Base-by-base conservation (phyloP, 2,797 vertebrate genomes). In the Hoplostethus mediterraneus region DNA sequence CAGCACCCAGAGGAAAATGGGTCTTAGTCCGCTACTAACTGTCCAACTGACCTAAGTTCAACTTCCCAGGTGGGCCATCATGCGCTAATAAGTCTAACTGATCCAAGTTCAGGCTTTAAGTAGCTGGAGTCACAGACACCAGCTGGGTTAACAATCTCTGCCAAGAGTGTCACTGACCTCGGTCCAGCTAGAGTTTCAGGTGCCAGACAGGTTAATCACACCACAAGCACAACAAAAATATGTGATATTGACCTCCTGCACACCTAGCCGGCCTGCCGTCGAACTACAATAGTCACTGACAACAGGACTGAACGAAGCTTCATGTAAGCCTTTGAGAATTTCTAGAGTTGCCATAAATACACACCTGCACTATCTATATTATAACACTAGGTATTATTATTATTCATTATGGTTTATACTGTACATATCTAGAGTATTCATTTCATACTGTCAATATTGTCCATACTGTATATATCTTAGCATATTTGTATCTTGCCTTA, bases 11-110 rank as follows among this genome's bases (percentile, higher is more conserved):
- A 73, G 11, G 63, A 54, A 85, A 87, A 86, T 62, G 38, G 80
- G 57, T 77, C 77, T 77, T 57, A 55, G 68, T 77, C 81, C 64
- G 61, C 67, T 60, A 66, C 86, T 87, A 86, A 81, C 77, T 88
- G 87, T 89, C 89, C 86, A 86, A 81, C 77, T 88, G 87, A 90
- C 89, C 86, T 60, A 55, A 84, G 87, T 85, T 87, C 82, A 83
- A 12, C 76, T 74, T 83, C 70, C 74, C 80, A 83, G 83, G 80
- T 85, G 85, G 80, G 79, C 73, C 31, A 71, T 78, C 66, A 68
- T 52, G 68, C 82, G 68, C 80, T 80, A 83, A 89, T 90, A 89
- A 86, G 86, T 87, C 84, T 51, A 80, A 81, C 83, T n/a, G 55
- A 83, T 87, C 79, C 71, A 71, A 64, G 83, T 85, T 87, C 88